Percentiles rank a stretch among this genome's conserved stretches.
These are phyloP conservation scores for Callorhinus ursinus DNA, from an alignment of 2,113 vertebrate genomes.

Conservation along the genomic window DNA sequence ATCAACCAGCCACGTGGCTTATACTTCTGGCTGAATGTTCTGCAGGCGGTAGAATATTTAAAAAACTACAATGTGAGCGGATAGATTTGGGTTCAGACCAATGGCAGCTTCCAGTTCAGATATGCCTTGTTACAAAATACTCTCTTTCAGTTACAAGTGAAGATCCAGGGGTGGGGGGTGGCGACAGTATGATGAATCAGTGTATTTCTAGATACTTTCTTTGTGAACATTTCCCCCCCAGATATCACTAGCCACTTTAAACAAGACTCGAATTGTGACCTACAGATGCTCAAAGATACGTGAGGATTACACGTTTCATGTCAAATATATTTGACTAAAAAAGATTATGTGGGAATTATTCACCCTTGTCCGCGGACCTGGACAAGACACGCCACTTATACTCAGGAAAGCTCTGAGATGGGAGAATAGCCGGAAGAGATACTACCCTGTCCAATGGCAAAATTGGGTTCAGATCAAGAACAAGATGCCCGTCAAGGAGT, in stretches of 20 bases:
- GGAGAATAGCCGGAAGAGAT: neutral
- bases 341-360: neutral
- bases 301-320: neutral
- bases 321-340: neutral
- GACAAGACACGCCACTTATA: neutral
- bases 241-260: neutral
- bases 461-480: neutral
- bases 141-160: neutral
- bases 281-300: neutral
- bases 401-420: neutral
- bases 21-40: neutral
- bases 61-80: neutral
- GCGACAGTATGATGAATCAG: neutral
- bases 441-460: neutral
- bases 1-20: neutral
- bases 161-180: neutral
- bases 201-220: neutral
- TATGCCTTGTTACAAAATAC: neutral
- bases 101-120: neutral
- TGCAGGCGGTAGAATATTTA: neutral
- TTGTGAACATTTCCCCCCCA: neutral
- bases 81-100: neutral
- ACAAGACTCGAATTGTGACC: neutral
- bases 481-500: fast-evolving
- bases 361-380: no score